Evolutionary conservation across 2,888 invertebrate genomes (phyloP).

Genomic region (Tridacna crocea): DNA sequence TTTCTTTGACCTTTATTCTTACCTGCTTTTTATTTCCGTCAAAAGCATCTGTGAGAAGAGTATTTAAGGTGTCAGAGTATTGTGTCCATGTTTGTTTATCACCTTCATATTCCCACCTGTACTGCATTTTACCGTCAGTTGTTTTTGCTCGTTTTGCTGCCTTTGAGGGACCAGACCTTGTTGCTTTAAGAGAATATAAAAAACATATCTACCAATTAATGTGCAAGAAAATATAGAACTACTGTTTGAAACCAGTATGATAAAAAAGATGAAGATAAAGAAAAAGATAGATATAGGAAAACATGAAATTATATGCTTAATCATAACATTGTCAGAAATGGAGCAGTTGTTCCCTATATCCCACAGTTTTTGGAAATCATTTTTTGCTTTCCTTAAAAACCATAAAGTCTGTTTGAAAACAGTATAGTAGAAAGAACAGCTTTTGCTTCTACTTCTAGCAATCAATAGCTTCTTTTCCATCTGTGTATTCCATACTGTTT

Average conservation of each 20-base stretch:
- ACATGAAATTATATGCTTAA: background rate
- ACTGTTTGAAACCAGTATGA: background rate
- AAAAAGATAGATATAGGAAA: too few relatives aligned
- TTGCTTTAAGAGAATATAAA: background rate
- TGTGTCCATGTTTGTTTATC: slow-evolving; percentile 77
- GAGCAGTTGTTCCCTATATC: too few relatives aligned
- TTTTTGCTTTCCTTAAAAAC: too few relatives aligned
- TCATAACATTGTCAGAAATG: too few relatives aligned
- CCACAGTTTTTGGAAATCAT: too few relatives aligned
- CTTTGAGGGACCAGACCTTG: slow-evolving; percentile 17
- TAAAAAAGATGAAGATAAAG: too few relatives aligned
- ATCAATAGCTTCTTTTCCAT: too few relatives aligned
- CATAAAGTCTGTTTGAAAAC: too few relatives aligned
- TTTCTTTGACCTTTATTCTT: background rate
- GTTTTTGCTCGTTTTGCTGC: slow-evolving; percentile 56
- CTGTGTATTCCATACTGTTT: too few relatives aligned
- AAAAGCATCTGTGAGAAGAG: slow-evolving; percentile 67
- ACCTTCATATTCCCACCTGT: slow-evolving; percentile 82
- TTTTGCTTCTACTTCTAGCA: too few relatives aligned
- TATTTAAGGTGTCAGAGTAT: slow-evolving; percentile 65
- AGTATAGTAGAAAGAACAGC: too few relatives aligned
- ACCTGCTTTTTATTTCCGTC: slow-evolving; percentile 68
- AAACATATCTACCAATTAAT: background rate
- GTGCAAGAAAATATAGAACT: background rate
- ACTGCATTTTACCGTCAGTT: slow-evolving; percentile 84